Evolutionary conservation across 2,113 vertebrate species (phyloP), one percentile per base, ranked within the genome.

Genomic region (Mormyrus lacerda): DNA sequence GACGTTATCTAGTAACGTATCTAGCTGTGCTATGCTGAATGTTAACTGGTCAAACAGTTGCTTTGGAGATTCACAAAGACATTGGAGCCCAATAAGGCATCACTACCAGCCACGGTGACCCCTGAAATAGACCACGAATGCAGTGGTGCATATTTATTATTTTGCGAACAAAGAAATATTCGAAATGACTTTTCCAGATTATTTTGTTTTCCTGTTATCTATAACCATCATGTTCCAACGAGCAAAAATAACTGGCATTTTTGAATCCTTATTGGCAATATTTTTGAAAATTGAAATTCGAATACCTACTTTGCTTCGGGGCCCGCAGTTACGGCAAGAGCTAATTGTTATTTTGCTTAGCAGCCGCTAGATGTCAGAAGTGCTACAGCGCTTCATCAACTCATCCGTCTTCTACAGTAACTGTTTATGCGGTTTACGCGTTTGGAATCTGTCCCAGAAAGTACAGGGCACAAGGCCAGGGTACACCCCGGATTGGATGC

Each of bases 301-400:
- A 15, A 15, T 17, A 35, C 65, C 65, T 76, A 2, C 17, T 19
- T 76, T 42, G 35, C 5, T 39, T 76, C 35, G 2, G 35, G 73
- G 73, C 13, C 73, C 0, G 35, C 35, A 17, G 3, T 19, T 19
- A 39, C 35, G 4, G 6, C 17, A 42, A 42, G 73, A 79, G 73
- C 35, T 39, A 4, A 8, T 8, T 79, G 5, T 79, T 42, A 19
- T 79, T 88, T 88, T 19, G 42, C 24, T 31, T 48, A 73, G 15
- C n/a, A 73, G 44, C 87, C 61, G 13, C 58, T 73, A 88, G 87
- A 73, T 69, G 87, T 31, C 87, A 88, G 87, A 19, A 50, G 35
- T 11, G 42, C 58, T 8, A 19, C 82, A 48, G 44, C 21, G 24
- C 48, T 27, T 44, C 24, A 48, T 5, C 44, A 11, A 48, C 7